Percentiles rank a stretch among this genome's conserved stretches.
Evolutionary conservation across 1,140 invertebrate genomes (phyloP).

Genomic region (Drosophila ohnishii): DNA sequence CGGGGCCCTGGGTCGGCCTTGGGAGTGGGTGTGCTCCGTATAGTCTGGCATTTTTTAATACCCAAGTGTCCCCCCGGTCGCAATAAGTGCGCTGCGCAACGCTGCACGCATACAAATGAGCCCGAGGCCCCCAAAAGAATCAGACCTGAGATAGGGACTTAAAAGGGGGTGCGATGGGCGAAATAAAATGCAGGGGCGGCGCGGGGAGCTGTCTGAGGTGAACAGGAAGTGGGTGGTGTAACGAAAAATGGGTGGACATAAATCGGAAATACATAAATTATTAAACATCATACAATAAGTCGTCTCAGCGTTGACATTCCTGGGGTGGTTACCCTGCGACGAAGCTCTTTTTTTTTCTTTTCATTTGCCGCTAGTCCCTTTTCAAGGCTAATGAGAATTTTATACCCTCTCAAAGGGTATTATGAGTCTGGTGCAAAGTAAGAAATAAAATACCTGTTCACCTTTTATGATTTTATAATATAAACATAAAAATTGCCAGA

Average conservation of each 20-base stretch:
- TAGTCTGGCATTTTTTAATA: slow-evolving; percentile 76
- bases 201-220: slow-evolving; percentile 20
- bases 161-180: slow-evolving; percentile 1
- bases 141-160: slow-evolving; percentile 18
- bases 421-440: neutral
- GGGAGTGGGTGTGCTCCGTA: slow-evolving; percentile 16
- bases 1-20: neutral
- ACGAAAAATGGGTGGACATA: slow-evolving; percentile 71
- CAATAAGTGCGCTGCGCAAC: slow-evolving; percentile 79
- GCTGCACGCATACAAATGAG: slow-evolving; percentile 80
- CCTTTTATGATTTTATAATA: too few relatives aligned
- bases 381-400: slow-evolving; percentile 57
- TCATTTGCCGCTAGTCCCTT: slow-evolving; percentile 2
- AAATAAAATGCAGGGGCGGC: slow-evolving; percentile 18
- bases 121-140: slow-evolving; percentile 19
- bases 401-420: slow-evolving; percentile 1
- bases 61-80: slow-evolving; percentile 74
- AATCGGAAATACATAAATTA: slow-evolving; percentile 81
- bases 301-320: slow-evolving; percentile 47
- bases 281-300: slow-evolving; percentile 72
- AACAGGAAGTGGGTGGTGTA: slow-evolving; percentile 40
- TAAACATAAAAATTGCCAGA: too few relatives aligned
- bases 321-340: slow-evolving; percentile 18
- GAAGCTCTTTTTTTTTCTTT: neutral
- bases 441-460: neutral